phyloP scores from a whole-genome alignment of 2,797 vertebrate species.

The Amblyraja radiata region DNA sequence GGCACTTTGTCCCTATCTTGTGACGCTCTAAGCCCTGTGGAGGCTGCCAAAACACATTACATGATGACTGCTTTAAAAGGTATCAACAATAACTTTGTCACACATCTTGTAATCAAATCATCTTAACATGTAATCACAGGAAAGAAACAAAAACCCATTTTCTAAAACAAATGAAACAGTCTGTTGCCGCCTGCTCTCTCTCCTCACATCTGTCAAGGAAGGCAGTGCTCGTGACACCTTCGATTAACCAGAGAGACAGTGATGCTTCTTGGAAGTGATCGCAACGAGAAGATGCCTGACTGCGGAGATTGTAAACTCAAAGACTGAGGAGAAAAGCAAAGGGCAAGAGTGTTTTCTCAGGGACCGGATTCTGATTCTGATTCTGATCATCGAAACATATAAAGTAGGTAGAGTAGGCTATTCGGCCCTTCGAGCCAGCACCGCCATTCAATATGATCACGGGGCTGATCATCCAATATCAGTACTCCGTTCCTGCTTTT shows the following conservation, averaged over 20 bases:
- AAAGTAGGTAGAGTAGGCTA: too few relatives aligned
- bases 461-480: too few relatives aligned
- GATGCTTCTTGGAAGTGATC: not conserved
- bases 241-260: constrained; percentile 30
- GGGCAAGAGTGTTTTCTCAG: not conserved
- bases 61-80: not conserved
- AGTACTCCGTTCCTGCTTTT: too few relatives aligned
- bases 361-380: not conserved
- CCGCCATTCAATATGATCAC: too few relatives aligned
- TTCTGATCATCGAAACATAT: not conserved
- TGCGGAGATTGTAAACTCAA: constrained; percentile 13
- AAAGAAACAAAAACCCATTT: constrained; percentile 31
- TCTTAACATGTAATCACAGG: constrained; percentile 29
- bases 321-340: not conserved
- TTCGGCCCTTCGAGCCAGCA: too few relatives aligned
- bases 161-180: constrained; percentile 37
- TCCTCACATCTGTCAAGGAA: constrained; percentile 30
- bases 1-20: too few relatives aligned
- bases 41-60: not conserved
- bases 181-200: constrained; percentile 17
- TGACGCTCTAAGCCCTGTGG: not conserved
- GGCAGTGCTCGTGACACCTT: constrained; percentile 25
- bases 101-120: constrained; percentile 21
- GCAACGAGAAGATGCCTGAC: constrained; percentile 26
- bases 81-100: constrained; percentile 24